Conservation (phyloP, 1,140 invertebrate genomes). For the Pemphigus obesinymphae region DNA sequence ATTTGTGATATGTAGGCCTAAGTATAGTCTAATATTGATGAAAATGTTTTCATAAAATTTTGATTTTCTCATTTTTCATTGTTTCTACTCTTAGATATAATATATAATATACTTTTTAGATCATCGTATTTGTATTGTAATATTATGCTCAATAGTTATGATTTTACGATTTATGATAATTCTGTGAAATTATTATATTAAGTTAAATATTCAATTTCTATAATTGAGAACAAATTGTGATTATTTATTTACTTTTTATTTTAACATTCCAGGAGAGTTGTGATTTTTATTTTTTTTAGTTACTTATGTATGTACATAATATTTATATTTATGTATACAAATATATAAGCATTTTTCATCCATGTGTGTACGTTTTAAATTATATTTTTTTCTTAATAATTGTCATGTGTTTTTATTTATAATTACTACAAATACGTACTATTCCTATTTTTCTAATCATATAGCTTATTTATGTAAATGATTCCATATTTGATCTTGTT, state of each 20-base stretch:
- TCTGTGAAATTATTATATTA: neutral
- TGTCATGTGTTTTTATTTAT: neutral
- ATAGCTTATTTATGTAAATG: neutral
- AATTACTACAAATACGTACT: no score
- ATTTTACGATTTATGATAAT: neutral
- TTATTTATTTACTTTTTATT: neutral
- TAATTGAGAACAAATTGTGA: neutral
- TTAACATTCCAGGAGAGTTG: conserved; percentile 14
- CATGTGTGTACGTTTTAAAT: conserved; percentile 1
- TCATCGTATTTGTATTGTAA: neutral
- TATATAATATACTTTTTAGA: neutral
- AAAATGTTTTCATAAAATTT: neutral
- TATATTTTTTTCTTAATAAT: conserved; percentile 20
- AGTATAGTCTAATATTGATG: neutral
- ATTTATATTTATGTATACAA: neutral
- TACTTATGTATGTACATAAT: neutral
- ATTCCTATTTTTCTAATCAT: no score
- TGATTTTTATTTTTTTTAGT: conserved; percentile 7
- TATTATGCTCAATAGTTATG: neutral
- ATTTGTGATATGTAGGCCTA: conserved; percentile 34
- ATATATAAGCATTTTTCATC: neutral
- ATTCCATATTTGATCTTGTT: no score
- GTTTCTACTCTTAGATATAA: neutral
- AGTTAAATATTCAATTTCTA: neutral
- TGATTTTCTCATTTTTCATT: neutral